Evolutionary conservation across 2,797 vertebrate species (phyloP).

Genomic region (Melanotaenia boesemani): DNA sequence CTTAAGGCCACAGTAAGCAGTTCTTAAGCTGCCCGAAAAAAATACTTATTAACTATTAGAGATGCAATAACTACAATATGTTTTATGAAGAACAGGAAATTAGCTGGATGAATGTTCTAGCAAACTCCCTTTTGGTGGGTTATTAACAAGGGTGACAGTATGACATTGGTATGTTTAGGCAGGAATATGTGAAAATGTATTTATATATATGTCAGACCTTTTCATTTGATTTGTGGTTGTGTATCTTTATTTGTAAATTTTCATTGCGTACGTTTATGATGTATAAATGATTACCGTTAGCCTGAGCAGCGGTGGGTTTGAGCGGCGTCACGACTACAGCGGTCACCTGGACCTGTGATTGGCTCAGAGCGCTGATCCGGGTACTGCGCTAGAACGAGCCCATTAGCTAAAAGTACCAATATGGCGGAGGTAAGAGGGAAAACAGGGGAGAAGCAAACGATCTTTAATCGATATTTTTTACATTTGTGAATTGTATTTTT

Average conservation of each 20-base stretch:
- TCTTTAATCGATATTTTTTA: constrained; percentile 82
- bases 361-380: constrained; percentile 90
- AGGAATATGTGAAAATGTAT: no score
- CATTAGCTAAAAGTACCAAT: constrained; percentile 95
- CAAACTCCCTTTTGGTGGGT: background rate
- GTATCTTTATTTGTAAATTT: background rate
- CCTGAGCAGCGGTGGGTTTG: constrained; percentile 55
- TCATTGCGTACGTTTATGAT: background rate
- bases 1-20: background rate
- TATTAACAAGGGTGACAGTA: background rate
- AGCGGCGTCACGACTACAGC: constrained; percentile 73
- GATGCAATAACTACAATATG: background rate
- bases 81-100: constrained; percentile 7
- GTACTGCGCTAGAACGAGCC: constrained; percentile 88
- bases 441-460: constrained; percentile 88
- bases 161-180: background rate
- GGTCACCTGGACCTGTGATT: constrained; percentile 83
- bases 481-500: constrained; percentile 42
- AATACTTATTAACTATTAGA: background rate
- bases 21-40: background rate
- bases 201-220: background rate
- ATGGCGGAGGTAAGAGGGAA: constrained; percentile 99
- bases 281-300: constrained; percentile 34
- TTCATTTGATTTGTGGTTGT: no score
- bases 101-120: constrained; percentile 29